Evolutionary conservation across 2,888 invertebrate genomes (phyloP), one percentile per base, ranked within the genome.

Genomic region (Tetragonisca angustula): DNA sequence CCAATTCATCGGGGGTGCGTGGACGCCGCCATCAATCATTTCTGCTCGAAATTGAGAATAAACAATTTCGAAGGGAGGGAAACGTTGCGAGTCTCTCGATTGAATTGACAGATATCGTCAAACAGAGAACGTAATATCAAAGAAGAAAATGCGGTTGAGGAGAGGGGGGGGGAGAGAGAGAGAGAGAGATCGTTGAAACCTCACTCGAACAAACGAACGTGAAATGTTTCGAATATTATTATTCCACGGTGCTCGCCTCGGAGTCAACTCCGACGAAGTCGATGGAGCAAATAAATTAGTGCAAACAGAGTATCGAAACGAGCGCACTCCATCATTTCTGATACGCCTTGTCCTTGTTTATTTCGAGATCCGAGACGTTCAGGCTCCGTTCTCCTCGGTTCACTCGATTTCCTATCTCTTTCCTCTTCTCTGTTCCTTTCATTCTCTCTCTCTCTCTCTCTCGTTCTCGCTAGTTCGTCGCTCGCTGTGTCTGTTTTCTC

Each of bases 311-410:
- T 15, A 27, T 50, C 27, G 59, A 17, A 70, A 52, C 17, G 56
- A 49, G 52, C n/a, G 50, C n/a, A 32, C 62, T 72, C 76, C 56
- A 76, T 81, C 64, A 81, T 56, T 69, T 61, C 73, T 27, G 73
- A 62, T 69, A 62, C 62, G 15, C 52, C 49, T n/a, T 52, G 76
- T 72, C 54, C 27, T 32, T 76, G 59, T 73, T 78, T 81, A 74
- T 81, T 77, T 76, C 72, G 27, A 54, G 50, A 73, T 69, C 59
- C 19, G 56, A 27, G 27, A 50, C 67, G 19, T 64, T 49, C 65
- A 27, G 27, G 21, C 76, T 65, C 21, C 24, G 32, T 68, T 72
- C 50, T 50, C 61, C 43, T 71, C 62, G 32, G 36, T 24, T 62
- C 54, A 1, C 43, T 65, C 43, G 43, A 4, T 65, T 64, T 4